Conservation (phyloP, 2,797 vertebrate genomes). For the Periparus ater region DNA sequence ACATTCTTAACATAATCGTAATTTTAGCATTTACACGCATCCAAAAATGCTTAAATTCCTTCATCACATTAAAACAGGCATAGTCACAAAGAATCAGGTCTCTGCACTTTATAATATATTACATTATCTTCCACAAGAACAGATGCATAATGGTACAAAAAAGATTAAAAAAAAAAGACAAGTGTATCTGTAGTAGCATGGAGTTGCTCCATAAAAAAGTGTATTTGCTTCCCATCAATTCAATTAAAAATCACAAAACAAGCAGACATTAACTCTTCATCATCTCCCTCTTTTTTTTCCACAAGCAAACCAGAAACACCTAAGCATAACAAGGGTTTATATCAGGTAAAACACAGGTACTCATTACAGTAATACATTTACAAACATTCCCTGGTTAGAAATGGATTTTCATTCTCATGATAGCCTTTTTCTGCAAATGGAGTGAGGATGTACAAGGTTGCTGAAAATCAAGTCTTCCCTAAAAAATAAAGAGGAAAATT, state of each 20-base stretch:
- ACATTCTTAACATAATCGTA: neutral
- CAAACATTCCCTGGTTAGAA: neutral
- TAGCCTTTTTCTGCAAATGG: neutral
- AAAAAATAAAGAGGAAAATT: neutral
- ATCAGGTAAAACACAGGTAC: neutral
- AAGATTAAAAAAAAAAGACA: neutral
- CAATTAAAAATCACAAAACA: neutral
- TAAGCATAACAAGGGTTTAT: neutral
- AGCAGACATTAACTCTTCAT: neutral
- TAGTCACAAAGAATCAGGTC: neutral
- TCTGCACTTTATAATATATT: neutral
- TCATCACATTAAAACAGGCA: neutral
- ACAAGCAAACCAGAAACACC: neutral
- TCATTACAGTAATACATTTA: neutral
- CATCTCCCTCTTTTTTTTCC: neutral
- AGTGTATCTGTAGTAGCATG: neutral
- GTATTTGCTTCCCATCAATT: neutral
- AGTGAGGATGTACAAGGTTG: neutral
- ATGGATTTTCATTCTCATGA: neutral
- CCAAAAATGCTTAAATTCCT: neutral
- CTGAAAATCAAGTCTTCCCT: neutral
- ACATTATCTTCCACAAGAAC: neutral
- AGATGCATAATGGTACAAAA: neutral
- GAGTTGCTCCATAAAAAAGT: neutral
- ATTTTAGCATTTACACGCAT: neutral